These are phyloP conservation scores for Drosophila busckii DNA, from an alignment of 1,140 invertebrate species.

Conservation along the genomic window DNA sequence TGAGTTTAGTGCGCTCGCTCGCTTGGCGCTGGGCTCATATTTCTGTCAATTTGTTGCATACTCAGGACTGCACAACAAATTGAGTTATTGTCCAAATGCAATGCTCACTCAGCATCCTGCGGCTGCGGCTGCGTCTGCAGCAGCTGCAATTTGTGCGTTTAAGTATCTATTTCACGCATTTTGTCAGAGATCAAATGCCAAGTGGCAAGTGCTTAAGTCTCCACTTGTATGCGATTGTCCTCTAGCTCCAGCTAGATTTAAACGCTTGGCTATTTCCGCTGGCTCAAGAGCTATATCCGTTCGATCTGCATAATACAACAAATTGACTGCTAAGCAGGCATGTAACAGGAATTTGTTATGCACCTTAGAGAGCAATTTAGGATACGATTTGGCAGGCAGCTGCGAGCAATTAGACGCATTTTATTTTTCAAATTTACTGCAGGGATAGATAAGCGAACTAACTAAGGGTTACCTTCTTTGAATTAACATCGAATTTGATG, in stretches of 20 bases:
- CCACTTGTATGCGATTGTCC: slow-evolving; percentile 35
- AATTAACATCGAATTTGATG: no score
- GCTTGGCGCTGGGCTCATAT: slow-evolving; percentile 50
- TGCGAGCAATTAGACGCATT: no score
- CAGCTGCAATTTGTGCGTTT: slow-evolving; percentile 20
- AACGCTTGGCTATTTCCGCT: slow-evolving; percentile 22
- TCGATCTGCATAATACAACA: slow-evolving; percentile 1
- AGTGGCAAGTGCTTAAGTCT: slow-evolving; percentile 44
- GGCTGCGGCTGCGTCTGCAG: slow-evolving; percentile 58
- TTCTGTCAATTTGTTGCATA: slow-evolving; percentile 68
- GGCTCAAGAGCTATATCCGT: slow-evolving; percentile 31
- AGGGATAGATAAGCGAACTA: no score
- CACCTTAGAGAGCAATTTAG: no score
- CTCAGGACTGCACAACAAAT: slow-evolving; percentile 43
- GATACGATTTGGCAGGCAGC: no score
- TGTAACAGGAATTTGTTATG: no score
- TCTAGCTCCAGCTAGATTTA: slow-evolving; percentile 4
- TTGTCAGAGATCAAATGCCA: slow-evolving; percentile 44
- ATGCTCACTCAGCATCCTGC: slow-evolving; percentile 42
- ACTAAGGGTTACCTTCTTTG: no score
- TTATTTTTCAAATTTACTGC: no score
- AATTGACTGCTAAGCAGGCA: no score
- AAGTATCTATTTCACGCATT: slow-evolving; percentile 74
- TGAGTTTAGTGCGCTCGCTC: slow-evolving; percentile 14
- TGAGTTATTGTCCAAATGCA: slow-evolving; percentile 54